These are phyloP conservation scores for Leucophenga montana DNA, from an alignment of 2,888 invertebrate genomes.

Conservation along the genomic window DNA sequence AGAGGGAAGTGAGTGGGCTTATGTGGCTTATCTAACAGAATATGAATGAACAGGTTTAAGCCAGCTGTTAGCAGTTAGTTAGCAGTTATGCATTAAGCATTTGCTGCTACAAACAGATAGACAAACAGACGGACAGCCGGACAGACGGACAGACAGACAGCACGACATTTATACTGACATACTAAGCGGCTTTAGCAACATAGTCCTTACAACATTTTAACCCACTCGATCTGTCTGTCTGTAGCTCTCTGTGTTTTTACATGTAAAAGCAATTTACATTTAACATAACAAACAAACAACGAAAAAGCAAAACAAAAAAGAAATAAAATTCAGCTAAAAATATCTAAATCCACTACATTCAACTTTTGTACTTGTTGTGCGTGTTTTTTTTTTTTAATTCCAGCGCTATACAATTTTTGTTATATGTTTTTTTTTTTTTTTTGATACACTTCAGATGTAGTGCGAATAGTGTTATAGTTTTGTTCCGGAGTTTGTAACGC, in stretches of 20 bases:
- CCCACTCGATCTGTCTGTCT: background rate
- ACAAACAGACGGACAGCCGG: background rate
- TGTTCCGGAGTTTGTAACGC: too few relatives aligned
- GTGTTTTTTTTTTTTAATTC: slow-evolving; percentile 7
- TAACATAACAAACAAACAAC: slow-evolving; percentile 25
- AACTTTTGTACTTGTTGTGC: slow-evolving; percentile 13
- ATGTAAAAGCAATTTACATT: slow-evolving; percentile 61
- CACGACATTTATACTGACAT: background rate
- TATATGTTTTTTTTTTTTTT: too few relatives aligned
- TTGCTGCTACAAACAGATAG: too few relatives aligned
- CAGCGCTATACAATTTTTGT: background rate
- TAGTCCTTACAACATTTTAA: background rate
- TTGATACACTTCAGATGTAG: too few relatives aligned
- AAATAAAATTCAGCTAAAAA: slow-evolving; percentile 26
- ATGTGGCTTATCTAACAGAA: too few relatives aligned
- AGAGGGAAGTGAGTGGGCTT: too few relatives aligned
- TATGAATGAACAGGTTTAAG: too few relatives aligned
- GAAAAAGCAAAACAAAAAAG: slow-evolving; percentile 18
- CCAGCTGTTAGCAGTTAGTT: too few relatives aligned
- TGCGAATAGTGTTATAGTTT: too few relatives aligned
- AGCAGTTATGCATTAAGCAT: slow-evolving; percentile 7
- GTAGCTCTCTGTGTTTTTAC: slow-evolving; percentile 46
- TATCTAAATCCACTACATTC: background rate
- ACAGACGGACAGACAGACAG: background rate
- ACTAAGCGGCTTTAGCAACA: slow-evolving; percentile 60